phyloP scores from a whole-genome alignment of 2,797 vertebrate species.

The Smutsia temminckii region DNA sequence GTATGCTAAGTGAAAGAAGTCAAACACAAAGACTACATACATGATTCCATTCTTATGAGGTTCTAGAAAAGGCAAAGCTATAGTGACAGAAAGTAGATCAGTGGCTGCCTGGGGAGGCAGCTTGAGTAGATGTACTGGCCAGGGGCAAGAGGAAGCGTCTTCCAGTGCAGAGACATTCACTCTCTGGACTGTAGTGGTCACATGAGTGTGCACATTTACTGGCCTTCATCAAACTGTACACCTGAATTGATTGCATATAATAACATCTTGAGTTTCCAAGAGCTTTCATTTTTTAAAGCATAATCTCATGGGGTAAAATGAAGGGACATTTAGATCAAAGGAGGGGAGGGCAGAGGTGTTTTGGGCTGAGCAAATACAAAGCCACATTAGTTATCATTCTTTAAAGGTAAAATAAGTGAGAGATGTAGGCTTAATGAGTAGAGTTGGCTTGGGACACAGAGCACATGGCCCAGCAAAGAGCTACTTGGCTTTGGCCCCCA shows the following conservation, averaged over 20 bases:
- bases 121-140: accelerated
- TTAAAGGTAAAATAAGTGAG: background rate
- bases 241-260: background rate
- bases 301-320: background rate
- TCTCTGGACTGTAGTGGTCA: background rate
- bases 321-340: background rate
- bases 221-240: background rate
- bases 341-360: background rate
- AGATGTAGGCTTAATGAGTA: background rate
- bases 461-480: background rate
- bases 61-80: background rate
- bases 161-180: background rate
- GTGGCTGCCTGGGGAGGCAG: background rate
- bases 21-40: background rate
- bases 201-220: accelerated
- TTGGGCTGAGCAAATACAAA: background rate
- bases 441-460: background rate
- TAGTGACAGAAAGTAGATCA: background rate
- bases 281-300: conserved; percentile 21
- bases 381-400: background rate
- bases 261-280: background rate
- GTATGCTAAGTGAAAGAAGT: background rate
- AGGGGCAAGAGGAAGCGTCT: background rate
- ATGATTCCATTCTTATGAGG: background rate
- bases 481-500: background rate